Conservation (phyloP, 2,888 invertebrate genomes). For the Noctua comes region DNA sequence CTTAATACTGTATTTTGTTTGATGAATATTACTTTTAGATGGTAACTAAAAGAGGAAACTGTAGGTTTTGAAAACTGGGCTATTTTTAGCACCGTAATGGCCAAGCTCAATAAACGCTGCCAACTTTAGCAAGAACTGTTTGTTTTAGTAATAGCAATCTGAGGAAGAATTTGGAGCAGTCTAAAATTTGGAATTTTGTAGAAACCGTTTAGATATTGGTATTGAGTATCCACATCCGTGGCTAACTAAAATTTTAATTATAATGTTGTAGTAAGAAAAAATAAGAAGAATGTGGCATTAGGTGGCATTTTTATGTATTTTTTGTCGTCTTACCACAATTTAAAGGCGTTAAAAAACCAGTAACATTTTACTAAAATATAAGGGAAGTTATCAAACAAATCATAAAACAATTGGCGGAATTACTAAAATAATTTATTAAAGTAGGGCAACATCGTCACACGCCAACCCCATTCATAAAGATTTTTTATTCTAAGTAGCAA, state of each 20-base stretch:
- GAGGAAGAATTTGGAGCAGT: not conserved
- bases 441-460: conserved; percentile 82
- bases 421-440: conserved; percentile 84
- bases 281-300: not conserved
- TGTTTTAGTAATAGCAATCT: conserved; percentile 17
- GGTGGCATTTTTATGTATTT: not conserved
- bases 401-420: conserved; percentile 84
- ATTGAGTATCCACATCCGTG: not conserved
- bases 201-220: not conserved
- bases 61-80: conserved; percentile 4
- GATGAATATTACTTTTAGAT: conserved; percentile 67
- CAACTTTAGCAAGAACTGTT: not conserved
- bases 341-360: not conserved
- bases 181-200: not conserved
- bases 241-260: not conserved
- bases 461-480: conserved; percentile 85
- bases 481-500: conserved; percentile 74
- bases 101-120: conserved; percentile 6
- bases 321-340: not conserved
- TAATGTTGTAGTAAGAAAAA: not conserved
- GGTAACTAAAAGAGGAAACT: conserved; percentile 24
- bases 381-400: conserved; percentile 59
- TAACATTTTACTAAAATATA: conserved; percentile 11
- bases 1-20: conserved; percentile 78
- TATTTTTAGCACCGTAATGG: conserved; percentile 9